phyloP scores from a whole-genome alignment of 2,888 invertebrate species.

The Temnothorax rugatulus region DNA sequence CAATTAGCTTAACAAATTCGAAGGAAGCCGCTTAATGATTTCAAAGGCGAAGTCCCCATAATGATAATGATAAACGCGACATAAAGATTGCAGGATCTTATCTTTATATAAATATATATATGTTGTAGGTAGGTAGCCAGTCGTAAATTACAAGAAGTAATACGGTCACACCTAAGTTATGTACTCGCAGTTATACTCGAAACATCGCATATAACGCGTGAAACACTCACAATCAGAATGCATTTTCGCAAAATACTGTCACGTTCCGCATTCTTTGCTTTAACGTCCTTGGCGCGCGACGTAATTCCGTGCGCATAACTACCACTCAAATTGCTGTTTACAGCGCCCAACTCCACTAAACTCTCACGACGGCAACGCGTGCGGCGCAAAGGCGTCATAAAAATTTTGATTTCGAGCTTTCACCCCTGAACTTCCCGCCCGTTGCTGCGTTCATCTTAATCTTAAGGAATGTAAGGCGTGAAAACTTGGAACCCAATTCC shows the following conservation, averaged over 20 bases:
- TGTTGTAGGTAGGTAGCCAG: neutral
- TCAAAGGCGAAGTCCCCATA: neutral
- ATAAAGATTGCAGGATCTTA: neutral
- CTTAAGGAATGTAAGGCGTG: neutral
- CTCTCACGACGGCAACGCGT: neutral
- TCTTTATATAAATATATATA: neutral
- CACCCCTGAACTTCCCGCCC: neutral
- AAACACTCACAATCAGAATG: conserved; percentile 41
- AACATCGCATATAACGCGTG: conserved; percentile 20
- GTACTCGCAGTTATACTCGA: conserved; percentile 42
- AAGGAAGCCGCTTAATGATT: neutral
- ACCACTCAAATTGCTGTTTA: conserved; percentile 55
- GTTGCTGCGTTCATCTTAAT: neutral
- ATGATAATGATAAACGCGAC: neutral
- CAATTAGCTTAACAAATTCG: neutral
- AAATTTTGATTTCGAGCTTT: conserved; percentile 40
- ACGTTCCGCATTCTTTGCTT: conserved; percentile 64
- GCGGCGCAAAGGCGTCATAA: conserved; percentile 20
- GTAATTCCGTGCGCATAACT: conserved; percentile 58
- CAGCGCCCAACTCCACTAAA: conserved; percentile 1
- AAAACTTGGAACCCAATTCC: neutral
- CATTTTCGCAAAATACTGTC: conserved; percentile 39
- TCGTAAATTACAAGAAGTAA: conserved; percentile 52
- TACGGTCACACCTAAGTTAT: neutral
- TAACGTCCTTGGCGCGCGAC: conserved; percentile 28